A percentile compares a stretch with the other conserved stretches of the same genome.
phyloP scores from a whole-genome alignment of 1,140 invertebrate genomes.

The Adelges cooleyi region DNA sequence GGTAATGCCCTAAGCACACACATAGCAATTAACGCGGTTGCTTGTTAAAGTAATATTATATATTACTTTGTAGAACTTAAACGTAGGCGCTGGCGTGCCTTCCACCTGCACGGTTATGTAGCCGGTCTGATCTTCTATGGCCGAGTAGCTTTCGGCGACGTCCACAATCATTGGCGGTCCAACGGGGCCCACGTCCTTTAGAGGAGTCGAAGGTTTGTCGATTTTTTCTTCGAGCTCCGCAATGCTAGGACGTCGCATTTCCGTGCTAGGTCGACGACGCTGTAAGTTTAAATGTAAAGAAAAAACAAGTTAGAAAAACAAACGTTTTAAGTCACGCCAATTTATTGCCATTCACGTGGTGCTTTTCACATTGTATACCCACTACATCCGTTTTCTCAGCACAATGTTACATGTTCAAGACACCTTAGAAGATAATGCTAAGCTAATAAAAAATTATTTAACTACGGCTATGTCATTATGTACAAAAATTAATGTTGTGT shows the following conservation, averaged over 20 bases:
- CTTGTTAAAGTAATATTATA: not conserved
- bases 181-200: slow-evolving; percentile 59
- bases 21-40: not conserved
- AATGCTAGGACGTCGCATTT: slow-evolving; percentile 71
- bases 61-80: slow-evolving; percentile 85
- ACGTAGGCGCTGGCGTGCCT: slow-evolving; percentile 84
- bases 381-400: not conserved
- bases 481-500: too few relatives aligned
- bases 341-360: too few relatives aligned
- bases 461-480: too few relatives aligned
- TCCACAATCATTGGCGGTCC: slow-evolving; percentile 79
- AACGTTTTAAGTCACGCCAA: not conserved
- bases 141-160: slow-evolving; percentile 78
- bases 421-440: not conserved
- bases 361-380: not conserved
- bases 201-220: slow-evolving; percentile 79
- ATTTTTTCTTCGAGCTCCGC: slow-evolving; percentile 79
- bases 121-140: slow-evolving; percentile 82
- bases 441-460: slow-evolving; percentile 14
- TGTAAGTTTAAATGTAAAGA: slow-evolving; percentile 37
- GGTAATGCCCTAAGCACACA: slow-evolving; percentile 48
- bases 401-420: not conserved
- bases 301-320: not conserved
- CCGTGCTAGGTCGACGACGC: slow-evolving; percentile 72
- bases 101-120: slow-evolving; percentile 79